A percentile compares a stretch with the other conserved stretches of the same genome.
phyloP scores from a whole-genome alignment of 2,888 invertebrate species.

The Carpatolechia fugitivella region DNA sequence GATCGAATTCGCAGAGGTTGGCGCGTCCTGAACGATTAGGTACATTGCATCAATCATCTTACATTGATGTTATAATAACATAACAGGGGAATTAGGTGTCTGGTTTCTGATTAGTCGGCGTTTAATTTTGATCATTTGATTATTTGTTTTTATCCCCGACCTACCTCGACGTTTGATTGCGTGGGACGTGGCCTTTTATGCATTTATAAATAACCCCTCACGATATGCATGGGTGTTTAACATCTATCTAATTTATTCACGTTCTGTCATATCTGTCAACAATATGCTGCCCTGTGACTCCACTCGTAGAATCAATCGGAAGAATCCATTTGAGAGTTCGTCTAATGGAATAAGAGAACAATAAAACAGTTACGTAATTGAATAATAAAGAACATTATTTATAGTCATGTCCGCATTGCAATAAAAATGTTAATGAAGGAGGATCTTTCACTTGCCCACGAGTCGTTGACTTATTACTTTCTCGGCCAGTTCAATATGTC shows the following conservation, averaged over 20 bases:
- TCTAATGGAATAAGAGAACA: not conserved
- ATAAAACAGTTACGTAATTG: not conserved
- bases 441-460: slow-evolving; percentile 51
- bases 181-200: slow-evolving; percentile 61
- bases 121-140: slow-evolving; percentile 42
- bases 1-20: slow-evolving; percentile 40
- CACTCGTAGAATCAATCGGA: not conserved
- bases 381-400: slow-evolving; percentile 34
- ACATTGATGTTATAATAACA: slow-evolving; percentile 45
- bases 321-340: not conserved
- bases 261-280: slow-evolving; percentile 28
- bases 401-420: slow-evolving; percentile 34
- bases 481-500: slow-evolving; percentile 55
- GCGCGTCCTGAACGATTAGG: slow-evolving; percentile 29
- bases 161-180: slow-evolving; percentile 61
- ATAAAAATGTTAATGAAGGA: slow-evolving; percentile 37
- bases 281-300: slow-evolving; percentile 11
- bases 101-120: slow-evolving; percentile 31
- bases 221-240: slow-evolving; percentile 39
- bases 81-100: slow-evolving; percentile 33
- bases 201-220: slow-evolving; percentile 66
- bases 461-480: slow-evolving; percentile 67
- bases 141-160: slow-evolving; percentile 62
- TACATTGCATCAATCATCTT: slow-evolving; percentile 43
- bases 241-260: slow-evolving; percentile 42